A percentile compares a stretch with the other conserved stretches of the same genome.
Evolutionary conservation across 2,113 vertebrate genomes (phyloP).

Genomic region (Bubo scandiacus): DNA sequence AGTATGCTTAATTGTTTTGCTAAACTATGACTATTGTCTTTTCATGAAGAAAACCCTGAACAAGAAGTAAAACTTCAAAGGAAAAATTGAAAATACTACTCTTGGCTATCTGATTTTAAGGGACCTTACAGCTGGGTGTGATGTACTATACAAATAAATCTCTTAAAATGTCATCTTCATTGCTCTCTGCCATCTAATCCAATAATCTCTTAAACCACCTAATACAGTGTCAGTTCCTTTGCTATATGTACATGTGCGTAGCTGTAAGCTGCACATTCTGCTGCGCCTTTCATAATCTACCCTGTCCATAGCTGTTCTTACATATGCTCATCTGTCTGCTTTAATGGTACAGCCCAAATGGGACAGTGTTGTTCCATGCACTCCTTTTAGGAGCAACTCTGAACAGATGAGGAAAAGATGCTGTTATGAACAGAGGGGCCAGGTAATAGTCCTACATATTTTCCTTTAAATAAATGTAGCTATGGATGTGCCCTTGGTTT

Average conservation of each 20-base stretch:
- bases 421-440: not conserved
- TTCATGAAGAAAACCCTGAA: not conserved
- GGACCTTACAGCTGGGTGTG: not conserved
- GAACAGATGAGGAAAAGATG: not conserved
- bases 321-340: not conserved
- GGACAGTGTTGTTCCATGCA: not conserved
- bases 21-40: not conserved
- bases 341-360: not conserved
- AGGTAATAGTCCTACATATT: accelerated
- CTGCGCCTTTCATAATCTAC: not conserved
- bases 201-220: not conserved
- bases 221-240: not conserved
- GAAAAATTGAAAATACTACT: not conserved
- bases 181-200: not conserved
- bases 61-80: not conserved
- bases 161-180: not conserved
- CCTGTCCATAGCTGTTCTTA: not conserved
- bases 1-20: not conserved
- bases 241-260: accelerated
- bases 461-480: not conserved
- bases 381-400: not conserved
- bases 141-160: not conserved
- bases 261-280: not conserved
- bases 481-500: not conserved
- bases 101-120: not conserved